These are phyloP conservation scores for Bubo blakistoni DNA, from an alignment of 2,113 vertebrate species.

Conservation along the genomic window DNA sequence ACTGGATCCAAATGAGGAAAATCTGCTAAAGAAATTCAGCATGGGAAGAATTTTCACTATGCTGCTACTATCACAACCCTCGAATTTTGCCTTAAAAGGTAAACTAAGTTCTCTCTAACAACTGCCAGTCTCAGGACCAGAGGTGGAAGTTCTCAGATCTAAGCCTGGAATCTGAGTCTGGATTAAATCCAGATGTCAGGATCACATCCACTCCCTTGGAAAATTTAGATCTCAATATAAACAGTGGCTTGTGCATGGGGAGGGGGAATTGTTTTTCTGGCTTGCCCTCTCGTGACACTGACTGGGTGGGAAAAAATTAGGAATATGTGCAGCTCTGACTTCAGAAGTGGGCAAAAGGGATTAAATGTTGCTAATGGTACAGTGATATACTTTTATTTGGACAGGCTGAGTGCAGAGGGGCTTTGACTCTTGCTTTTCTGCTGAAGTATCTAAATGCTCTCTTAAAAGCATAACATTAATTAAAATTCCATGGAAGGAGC, in stretches of 20 bases:
- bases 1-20: neutral
- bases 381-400: neutral
- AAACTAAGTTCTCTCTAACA: neutral
- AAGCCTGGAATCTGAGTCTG: constrained; percentile 37
- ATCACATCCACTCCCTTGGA: constrained; percentile 10
- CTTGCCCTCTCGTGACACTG: neutral
- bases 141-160: constrained; percentile 32
- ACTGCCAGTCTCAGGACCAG: neutral
- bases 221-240: constrained; percentile 39
- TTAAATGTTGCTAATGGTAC: neutral
- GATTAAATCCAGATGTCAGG: constrained; percentile 48
- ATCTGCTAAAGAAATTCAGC: neutral
- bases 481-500: neutral
- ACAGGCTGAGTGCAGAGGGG: neutral
- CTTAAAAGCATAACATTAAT: neutral
- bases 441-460: neutral
- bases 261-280: neutral
- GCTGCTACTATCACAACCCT: neutral
- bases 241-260: neutral
- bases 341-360: constrained; percentile 14
- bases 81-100: constrained; percentile 52
- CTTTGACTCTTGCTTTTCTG: neutral
- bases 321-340: neutral
- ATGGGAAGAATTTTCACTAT: neutral
- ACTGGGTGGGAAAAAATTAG: constrained; percentile 34